Percentiles rank a stretch among this genome's conserved stretches.
Evolutionary conservation across 2,797 vertebrate species (phyloP).

Genomic region (Eleutherodactylus coqui): DNA sequence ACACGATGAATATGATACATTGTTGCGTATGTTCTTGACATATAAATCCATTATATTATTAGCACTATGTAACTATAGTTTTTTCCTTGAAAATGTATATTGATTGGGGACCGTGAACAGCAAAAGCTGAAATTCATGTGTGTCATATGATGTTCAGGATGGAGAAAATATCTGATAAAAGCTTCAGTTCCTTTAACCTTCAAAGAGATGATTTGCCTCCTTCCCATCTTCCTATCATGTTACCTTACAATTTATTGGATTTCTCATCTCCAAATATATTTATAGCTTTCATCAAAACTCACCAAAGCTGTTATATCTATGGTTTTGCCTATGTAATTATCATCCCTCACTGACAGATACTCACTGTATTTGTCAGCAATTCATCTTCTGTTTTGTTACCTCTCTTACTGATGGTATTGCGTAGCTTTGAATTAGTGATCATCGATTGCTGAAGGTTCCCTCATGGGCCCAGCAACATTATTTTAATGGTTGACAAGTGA

Average conservation of each 20-base stretch:
- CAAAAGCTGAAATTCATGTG: slow-evolving; percentile 40
- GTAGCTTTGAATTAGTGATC: slow-evolving; percentile 4
- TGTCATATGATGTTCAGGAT: slow-evolving; percentile 33
- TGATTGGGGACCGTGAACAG: slow-evolving; percentile 23
- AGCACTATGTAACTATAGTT: background rate
- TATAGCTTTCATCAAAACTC: slow-evolving; percentile 50
- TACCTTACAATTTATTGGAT: slow-evolving; percentile 58
- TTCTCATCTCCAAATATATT: slow-evolving; percentile 56
- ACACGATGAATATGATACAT: background rate
- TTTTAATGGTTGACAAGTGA: slow-evolving; percentile 17
- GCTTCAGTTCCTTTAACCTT: slow-evolving; percentile 60
- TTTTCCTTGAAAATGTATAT: slow-evolving; percentile 34
- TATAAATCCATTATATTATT: background rate
- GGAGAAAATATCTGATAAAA: slow-evolving; percentile 55
- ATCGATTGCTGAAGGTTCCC: slow-evolving; percentile 22
- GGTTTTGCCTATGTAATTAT: slow-evolving; percentile 23
- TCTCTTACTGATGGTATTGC: slow-evolving; percentile 14
- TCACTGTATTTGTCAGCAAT: slow-evolving; percentile 31
- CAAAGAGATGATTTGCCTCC: slow-evolving; percentile 53
- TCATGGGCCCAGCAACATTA: background rate
- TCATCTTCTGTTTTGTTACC: slow-evolving; percentile 29
- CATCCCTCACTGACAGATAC: slow-evolving; percentile 13
- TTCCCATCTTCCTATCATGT: slow-evolving; percentile 54
- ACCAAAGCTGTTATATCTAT: slow-evolving; percentile 19
- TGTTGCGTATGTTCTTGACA: background rate